Base-by-base conservation (phyloP, 1,140 invertebrate genomes). In the Lordiphosa mommai region DNA sequence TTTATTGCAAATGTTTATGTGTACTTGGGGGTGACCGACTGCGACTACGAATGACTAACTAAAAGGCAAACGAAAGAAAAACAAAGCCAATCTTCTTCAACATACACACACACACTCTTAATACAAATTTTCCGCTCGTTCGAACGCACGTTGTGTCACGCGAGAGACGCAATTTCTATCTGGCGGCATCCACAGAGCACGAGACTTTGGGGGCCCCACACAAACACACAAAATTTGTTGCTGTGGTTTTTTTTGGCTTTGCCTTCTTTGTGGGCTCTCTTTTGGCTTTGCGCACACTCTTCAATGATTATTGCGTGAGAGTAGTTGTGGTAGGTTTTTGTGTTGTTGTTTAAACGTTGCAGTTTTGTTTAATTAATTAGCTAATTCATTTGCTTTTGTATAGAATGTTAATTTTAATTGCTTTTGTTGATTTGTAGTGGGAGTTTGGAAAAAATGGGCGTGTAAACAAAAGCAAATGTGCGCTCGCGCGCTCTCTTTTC, bases 81-180 rank as follows among this genome's bases (percentile, higher is more conserved):
- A 66, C 61, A 66, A 56, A 61, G 61, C 30, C 47, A 60, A 66
- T 27, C 40, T 43, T 27, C 38, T 70, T 70, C 30, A 43, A 59
- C 41, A 23, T 46, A 34, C 29, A 20, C 43, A 46, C 23, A 32
- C 40, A 17, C 23, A 43, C 40, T 12, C 40, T 17, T 43, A 63
- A 30, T 12, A 44, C 49, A 57, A 61, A 12, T 27, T 84, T 84
- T 84, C 77, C 77, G 77, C 77, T 84, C 57, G 63, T 65, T 76
- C 66, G 67, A 23, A 72, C 70, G 68, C 73, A 86, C 80, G 82
- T 86, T 86, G 72, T 84, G 61, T 65, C 84, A 70, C 76, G 57
- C 63, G 43, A 77, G 76, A 86, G 63, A 86, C 58, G 60, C 72
- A 86, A 84, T 84, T 71, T 84, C 66, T 66, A 73, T 84, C 72